A percentile compares a stretch with the other conserved stretches of the same genome.
phyloP scores from a whole-genome alignment of 2,888 invertebrate genomes.

The Patella caerulea region DNA sequence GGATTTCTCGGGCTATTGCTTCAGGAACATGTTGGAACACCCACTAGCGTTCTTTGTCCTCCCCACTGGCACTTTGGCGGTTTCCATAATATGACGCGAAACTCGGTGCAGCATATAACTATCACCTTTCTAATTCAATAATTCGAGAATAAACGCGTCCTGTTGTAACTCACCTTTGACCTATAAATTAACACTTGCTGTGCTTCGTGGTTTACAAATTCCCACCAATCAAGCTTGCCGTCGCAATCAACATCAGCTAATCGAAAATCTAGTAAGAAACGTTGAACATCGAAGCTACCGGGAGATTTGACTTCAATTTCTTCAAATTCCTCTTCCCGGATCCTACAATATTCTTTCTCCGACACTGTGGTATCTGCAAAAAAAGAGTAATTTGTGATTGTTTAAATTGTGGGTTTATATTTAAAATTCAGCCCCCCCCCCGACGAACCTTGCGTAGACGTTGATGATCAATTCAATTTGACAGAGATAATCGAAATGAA shows the following conservation, averaged over 20 bases:
- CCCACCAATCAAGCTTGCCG: constrained; percentile 55
- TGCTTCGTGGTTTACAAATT: constrained; percentile 53
- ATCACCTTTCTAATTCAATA: not conserved
- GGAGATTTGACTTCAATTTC: constrained; percentile 5
- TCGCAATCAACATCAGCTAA: constrained; percentile 49
- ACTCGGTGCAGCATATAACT: too few species aligned
- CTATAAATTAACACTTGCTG: constrained; percentile 40
- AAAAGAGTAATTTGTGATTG: not conserved
- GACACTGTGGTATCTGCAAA: constrained; percentile 37
- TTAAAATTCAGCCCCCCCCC: too few species aligned
- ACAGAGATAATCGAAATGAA: too few species aligned
- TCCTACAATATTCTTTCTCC: constrained; percentile 32
- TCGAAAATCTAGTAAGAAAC: constrained; percentile 38
- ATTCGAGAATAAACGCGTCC: not conserved
- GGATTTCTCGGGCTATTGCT: too few species aligned
- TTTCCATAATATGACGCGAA: too few species aligned
- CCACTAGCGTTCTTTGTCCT: too few species aligned
- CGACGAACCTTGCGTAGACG: too few species aligned
- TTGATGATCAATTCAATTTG: too few species aligned
- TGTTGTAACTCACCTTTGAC: constrained; percentile 36
- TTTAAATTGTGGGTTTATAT: too few species aligned
- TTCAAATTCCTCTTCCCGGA: constrained; percentile 21
- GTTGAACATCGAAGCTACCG: constrained; percentile 31
- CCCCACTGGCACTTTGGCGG: too few species aligned
- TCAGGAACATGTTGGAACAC: too few species aligned